Conservation (phyloP, 2,888 invertebrate genomes). For the Troides oblongomaculatus region DNA sequence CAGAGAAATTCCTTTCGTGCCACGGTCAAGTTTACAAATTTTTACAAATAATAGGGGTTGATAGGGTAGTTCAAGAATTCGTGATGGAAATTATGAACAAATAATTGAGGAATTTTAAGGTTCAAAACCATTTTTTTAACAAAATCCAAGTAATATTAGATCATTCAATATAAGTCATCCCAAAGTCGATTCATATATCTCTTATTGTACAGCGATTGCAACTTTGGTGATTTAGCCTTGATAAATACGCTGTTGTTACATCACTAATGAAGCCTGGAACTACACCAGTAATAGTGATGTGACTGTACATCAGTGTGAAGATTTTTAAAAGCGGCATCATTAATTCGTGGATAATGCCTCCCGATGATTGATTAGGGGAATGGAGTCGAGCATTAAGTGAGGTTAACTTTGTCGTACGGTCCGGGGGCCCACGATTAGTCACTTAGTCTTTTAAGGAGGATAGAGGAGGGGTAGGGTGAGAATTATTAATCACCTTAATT, state of each 20-base stretch:
- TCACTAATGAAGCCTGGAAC: no score
- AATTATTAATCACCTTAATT: conserved; percentile 30
- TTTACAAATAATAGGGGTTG: background rate
- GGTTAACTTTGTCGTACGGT: conserved; percentile 38
- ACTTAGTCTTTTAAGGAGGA: conserved; percentile 22
- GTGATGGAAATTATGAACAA: background rate
- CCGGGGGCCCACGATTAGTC: conserved; percentile 21
- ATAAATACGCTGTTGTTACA: no score
- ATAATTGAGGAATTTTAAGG: no score
- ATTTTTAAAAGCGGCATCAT: conserved; percentile 53
- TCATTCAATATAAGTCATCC: no score
- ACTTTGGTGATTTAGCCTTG: no score
- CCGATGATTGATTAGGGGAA: conserved; percentile 59
- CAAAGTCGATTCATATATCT: no score
- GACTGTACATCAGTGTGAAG: background rate
- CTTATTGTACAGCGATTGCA: no score
- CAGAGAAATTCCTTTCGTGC: conserved; percentile 7
- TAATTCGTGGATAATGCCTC: conserved; percentile 70
- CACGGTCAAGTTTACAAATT: background rate
- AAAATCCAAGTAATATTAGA: no score
- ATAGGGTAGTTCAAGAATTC: background rate
- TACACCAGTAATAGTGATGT: no score
- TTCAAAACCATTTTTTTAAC: no score
- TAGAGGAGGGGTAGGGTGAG: no score
- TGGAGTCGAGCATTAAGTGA: conserved; percentile 42